Base-by-base conservation (phyloP, 1,140 invertebrate species). In the Drosophila melanica region DNA sequence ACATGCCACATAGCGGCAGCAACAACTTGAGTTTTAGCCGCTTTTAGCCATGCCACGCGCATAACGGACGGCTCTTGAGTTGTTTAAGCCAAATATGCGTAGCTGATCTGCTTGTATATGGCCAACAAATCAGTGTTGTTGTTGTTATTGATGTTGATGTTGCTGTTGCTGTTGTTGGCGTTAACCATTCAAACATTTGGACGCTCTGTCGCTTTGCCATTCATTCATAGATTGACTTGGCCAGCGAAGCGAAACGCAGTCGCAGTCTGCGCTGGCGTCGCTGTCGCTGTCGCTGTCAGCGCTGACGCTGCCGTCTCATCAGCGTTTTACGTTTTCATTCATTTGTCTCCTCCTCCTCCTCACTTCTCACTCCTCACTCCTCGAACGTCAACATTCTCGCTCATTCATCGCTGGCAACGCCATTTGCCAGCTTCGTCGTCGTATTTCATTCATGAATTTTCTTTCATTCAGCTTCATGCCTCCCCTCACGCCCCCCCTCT, bases 381-480 rank as follows among this genome's bases (percentile, higher is more conserved):
- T 37, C 60, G 2, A 53, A 16, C 50, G 50, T 39, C 48, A 53
- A 55, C 63, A 69, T 63, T 66, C 70, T 55, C 45, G 37, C 30
- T 53, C 71, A 59, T 59, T 68, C 70, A 71, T 72, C 47, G 57
- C 66, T 69, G n/a, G n/a, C n/a, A n/a, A n/a, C n/a, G n/a, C n/a
- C n/a, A n/a, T n/a, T n/a, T n/a, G 41, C 59, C 51, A 57, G 66
- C 67, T 70, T 82, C 80, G 69, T 81, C 47, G 77, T 89, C 84
- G 84, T 89, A 89, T 89, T 89, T 89, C 81, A 90, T 90, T 86
- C 86, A 90, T 86, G 79, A 86, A 90, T 90, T 86, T 90, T 86
- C 78, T 90, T 90, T 90, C 86, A 86, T 86, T 82, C 86, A 90
- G 74, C 72, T 77, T 72, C 79, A 23, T 12, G 48, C 58, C 53